phyloP scores from a whole-genome alignment of 2,888 invertebrate species.

The Odontomyia ornata region DNA sequence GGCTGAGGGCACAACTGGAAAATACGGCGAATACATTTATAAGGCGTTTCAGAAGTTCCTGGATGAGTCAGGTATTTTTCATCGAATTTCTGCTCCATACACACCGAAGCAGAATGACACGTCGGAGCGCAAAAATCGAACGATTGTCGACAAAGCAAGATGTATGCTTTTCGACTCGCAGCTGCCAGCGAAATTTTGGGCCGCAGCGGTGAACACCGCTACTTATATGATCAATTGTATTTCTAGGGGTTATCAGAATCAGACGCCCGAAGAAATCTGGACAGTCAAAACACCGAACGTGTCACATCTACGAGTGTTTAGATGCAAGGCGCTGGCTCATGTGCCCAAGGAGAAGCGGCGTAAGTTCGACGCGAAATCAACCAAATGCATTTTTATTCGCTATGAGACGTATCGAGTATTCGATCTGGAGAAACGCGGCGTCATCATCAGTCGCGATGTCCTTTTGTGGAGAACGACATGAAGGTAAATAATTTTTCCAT shows the following conservation, averaged over 20 bases:
- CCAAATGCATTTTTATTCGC: slow-evolving; percentile 23
- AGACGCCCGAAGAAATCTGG: slow-evolving; percentile 23
- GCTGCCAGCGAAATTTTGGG: slow-evolving; percentile 3
- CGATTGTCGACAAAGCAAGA: slow-evolving; percentile 52
- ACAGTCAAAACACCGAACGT: slow-evolving; percentile 8
- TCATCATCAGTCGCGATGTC: slow-evolving; percentile 34
- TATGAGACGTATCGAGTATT: slow-evolving; percentile 17
- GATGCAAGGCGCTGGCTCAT: slow-evolving; percentile 8
- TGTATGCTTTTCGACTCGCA: slow-evolving; percentile 50
- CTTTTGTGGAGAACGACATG: slow-evolving; percentile 18
- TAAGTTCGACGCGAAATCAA: slow-evolving; percentile 48
- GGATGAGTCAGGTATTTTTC: background rate
- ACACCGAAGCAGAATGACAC: slow-evolving; percentile 53
- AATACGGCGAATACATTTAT: slow-evolving; percentile 36
- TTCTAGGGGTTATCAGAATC: background rate
- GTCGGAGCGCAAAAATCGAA: slow-evolving; percentile 52
- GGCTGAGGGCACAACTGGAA: background rate
- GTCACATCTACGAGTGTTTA: slow-evolving; percentile 10
- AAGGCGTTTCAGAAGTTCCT: background rate
- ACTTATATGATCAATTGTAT: background rate
- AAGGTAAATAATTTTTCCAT: background rate
- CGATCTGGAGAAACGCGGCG: background rate
- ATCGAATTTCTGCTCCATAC: slow-evolving; percentile 40
- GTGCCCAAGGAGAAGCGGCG: slow-evolving; percentile 50
- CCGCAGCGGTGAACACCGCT: slow-evolving; percentile 6